Evolutionary conservation across 37 sponge, comb jelly and placozoan genomes (phyloP), one percentile per base, ranked within the genome.

Genomic region (Axinella damicornis): DNA sequence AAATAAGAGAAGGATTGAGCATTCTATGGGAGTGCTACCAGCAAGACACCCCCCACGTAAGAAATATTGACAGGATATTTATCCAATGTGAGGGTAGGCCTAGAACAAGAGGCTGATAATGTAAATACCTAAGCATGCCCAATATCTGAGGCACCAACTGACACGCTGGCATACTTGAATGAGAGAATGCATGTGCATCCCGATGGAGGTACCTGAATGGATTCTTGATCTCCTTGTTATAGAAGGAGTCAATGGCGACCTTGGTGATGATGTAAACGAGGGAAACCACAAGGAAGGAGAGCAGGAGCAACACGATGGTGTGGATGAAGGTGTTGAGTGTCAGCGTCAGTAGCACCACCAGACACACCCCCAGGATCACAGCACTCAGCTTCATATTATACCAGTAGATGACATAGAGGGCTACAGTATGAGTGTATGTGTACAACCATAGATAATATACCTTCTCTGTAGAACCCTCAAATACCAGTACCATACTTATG

Each of bases 141-240:
- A n/a, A n/a, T n/a, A n/a, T n/a, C n/a, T n/a, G n/a, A n/a, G n/a
- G n/a, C n/a, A n/a, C n/a, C n/a, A n/a, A n/a, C n/a, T n/a, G n/a
- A n/a, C n/a, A n/a, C n/a, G n/a, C n/a, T n/a, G n/a, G n/a, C n/a
- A n/a, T n/a, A n/a, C n/a, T n/a, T n/a, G n/a, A n/a, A n/a, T n/a
- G n/a, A n/a, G n/a, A n/a, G n/a, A n/a, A n/a, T n/a, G n/a, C n/a
- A n/a, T n/a, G n/a, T n/a, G n/a, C n/a, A n/a, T n/a, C n/a, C n/a
- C n/a, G n/a, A n/a, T n/a, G n/a, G n/a, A n/a, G 56, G 31, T 79
- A 93, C 93, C 73, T 65, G 76, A 93, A 93, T 13, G 94, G 94
- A 36, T 93, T 93, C 18, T 28, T 20, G 39, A 90, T 53, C 16
- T 84, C 77, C 52, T 74, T 89, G 88, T 90, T 90, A 76, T 90